A percentile compares a stretch with the other conserved stretches of the same genome.
These are phyloP conservation scores for Palythoa heliodiscus DNA, from an alignment of 92 coral and sea anemone genomes.

Conservation along the genomic window DNA sequence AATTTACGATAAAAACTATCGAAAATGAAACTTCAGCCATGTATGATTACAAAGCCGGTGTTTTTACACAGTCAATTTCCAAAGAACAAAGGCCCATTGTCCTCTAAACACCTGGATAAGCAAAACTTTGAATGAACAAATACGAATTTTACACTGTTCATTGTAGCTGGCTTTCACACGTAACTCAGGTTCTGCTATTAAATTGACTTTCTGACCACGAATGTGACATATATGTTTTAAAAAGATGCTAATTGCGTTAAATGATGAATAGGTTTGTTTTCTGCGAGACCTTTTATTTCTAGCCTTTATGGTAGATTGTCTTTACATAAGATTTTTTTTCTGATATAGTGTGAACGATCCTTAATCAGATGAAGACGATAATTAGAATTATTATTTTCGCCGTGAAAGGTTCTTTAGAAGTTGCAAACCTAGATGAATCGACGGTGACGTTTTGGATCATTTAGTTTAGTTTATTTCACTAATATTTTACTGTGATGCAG, in stretches of 20 bases:
- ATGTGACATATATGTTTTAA: neutral
- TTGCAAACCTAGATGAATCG: too few species aligned
- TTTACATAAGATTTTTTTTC: too few species aligned
- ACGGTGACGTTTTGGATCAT: too few species aligned
- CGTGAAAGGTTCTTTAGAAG: too few species aligned
- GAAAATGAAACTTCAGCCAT: neutral
- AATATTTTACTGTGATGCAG: too few species aligned
- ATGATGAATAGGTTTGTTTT: slow-evolving; percentile 20
- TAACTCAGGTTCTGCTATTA: slow-evolving; percentile 12
- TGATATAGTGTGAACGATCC: too few species aligned
- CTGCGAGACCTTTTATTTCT: neutral
- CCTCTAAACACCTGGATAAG: slow-evolving; percentile 37
- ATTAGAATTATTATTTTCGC: too few species aligned
- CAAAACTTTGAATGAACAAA: slow-evolving; percentile 21
- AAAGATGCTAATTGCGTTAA: slow-evolving; percentile 8
- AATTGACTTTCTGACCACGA: neutral
- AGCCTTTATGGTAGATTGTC: too few species aligned
- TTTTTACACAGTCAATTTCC: neutral
- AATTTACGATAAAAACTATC: neutral
- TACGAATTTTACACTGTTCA: slow-evolving; percentile 1
- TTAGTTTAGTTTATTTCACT: too few species aligned
- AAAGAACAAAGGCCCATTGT: slow-evolving; percentile 11
- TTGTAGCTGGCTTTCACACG: neutral
- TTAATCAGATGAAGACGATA: too few species aligned
- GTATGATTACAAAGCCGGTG: neutral